Evolutionary conservation across 37 sponge, comb jelly and placozoan species (phyloP).

Genomic region (Oopsacas minuta): DNA sequence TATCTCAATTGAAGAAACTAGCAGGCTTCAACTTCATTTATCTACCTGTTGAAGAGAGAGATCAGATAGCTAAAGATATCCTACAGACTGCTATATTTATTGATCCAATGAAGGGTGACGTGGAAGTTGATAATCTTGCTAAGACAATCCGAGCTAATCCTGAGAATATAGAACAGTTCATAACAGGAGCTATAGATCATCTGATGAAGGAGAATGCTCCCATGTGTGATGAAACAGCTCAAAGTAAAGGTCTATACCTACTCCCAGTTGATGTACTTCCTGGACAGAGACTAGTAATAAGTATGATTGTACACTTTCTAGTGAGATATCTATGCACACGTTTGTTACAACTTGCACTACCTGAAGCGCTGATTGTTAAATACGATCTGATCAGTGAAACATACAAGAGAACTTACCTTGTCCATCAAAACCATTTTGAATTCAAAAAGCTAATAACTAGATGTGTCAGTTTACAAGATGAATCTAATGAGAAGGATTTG

Average conservation of each 20-base stretch:
- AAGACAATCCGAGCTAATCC: not conserved
- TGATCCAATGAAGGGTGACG: not conserved
- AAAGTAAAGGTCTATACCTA: not conserved
- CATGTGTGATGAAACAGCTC: not conserved
- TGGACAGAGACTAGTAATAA: constrained; percentile 16
- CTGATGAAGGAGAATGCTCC: constrained; percentile 12
- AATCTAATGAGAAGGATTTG: not conserved
- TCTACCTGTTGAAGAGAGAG: not conserved
- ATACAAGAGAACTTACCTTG: constrained; percentile 50
- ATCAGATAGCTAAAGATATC: not conserved
- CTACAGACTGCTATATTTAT: not conserved
- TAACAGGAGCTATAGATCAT: not conserved
- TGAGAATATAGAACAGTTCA: not conserved
- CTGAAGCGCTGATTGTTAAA: constrained; percentile 35
- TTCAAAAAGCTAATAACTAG: constrained; percentile 39
- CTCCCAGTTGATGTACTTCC: not conserved
- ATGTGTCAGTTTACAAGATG: not conserved
- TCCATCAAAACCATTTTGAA: constrained; percentile 64
- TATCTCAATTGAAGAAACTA: not conserved
- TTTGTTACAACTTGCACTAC: constrained; percentile 36
- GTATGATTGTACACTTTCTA: constrained; percentile 30
- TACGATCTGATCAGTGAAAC: not conserved
- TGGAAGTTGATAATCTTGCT: constrained; percentile 3
- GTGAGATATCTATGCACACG: constrained; percentile 24
- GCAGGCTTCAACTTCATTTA: constrained; percentile 20